Base-by-base conservation (phyloP, 2,888 invertebrate genomes). In the Nemotelus pantherinus region DNA sequence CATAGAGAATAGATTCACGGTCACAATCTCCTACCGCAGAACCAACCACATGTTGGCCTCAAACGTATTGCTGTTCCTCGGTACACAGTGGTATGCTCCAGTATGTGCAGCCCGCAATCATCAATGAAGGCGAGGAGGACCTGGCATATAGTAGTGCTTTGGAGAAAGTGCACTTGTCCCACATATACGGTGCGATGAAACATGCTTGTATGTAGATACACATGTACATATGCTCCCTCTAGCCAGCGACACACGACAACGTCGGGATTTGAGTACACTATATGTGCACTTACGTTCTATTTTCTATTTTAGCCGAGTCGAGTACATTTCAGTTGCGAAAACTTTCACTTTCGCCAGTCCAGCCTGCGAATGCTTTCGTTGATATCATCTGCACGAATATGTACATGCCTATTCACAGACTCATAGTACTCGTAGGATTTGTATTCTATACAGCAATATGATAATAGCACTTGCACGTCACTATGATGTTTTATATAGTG, bases 81-180 rank as follows among this genome's bases (percentile, higher is more conserved):
- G 25, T 25, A 25, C 63, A 63, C 63, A n/a, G 25, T 63, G 39
- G 63, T 43, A 63, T 63, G 43, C 25, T 25, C 25, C 25, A 63
- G 3, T 63, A 5, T 63, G 63, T 63, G 43, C 25, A 25, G 0
- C 25, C 25, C 1, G 67, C 67, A 67, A 25, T 67, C 67, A 48
- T 67, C 48, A 67, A 67, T 67, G 67, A 25, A 48, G n/a, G 48
- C 25, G 43, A 57, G 10, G 39, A 65, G 45, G 47, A 65, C 50
- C 65, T 45, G 50, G 25, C 25, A 48, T 47, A 44, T 50, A 25
- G 10, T n/a, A 44, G 50, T 47, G 4, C 47, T 47, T 25, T 48
- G 67, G 67, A 67, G 67, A 67, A 67, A 67, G 67, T 67, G 50
- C 67, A 67, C 67, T 48, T 48, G 67, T 67, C 44, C 67, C n/a